Base-by-base conservation (phyloP, 2,888 invertebrate genomes). In the Apamea epomidion region DNA sequence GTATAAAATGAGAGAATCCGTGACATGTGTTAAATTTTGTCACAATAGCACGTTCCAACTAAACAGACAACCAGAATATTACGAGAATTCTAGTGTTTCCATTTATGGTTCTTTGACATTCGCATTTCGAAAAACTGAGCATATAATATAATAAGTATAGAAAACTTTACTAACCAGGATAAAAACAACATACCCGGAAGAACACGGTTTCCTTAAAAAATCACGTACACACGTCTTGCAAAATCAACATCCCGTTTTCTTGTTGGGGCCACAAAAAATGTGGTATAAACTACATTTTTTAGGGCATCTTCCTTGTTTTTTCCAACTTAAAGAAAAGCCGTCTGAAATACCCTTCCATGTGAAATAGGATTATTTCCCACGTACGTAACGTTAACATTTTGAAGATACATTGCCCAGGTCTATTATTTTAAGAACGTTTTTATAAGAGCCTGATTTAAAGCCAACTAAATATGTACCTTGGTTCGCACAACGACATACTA, bases 171-270 rank as follows among this genome's bases (percentile, higher is more conserved):
- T 45, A 29, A 58, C 58, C 58, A 51, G 12, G 62, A 60, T 73
- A 73, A 79, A 82, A 85, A 37, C 62, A 64, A 82, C 58, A 68
- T 71, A 67, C 42, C 48, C 48, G 48, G 64, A 75, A 79, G 74
- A 86, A 81, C 69, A 67, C 0, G 45, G 68, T 77, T 80, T 65
- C 25, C 78, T 80, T 83, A 76, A 72, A 87, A 87, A 87, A 87
- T 82, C 85, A 87, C 82, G 87, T 74, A 76, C 83, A 80, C 83
- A 76, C 78, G 67, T 87, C 76, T 68, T 75, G 74, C 76, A 82
- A 87, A 85, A 85, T 82, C 78, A 82, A 87, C 85, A 87, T 72
- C 45, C 77, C 70, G 54, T 83, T 77, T 81, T 78, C 71, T 68
- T 77, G 8, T 74, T 68, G 76, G 74, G 76, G 81, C 87, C 84